Percentiles rank a stretch among this genome's conserved stretches.
Evolutionary conservation across 2,113 vertebrate genomes (phyloP).

Genomic region (Mugil cephalus): DNA sequence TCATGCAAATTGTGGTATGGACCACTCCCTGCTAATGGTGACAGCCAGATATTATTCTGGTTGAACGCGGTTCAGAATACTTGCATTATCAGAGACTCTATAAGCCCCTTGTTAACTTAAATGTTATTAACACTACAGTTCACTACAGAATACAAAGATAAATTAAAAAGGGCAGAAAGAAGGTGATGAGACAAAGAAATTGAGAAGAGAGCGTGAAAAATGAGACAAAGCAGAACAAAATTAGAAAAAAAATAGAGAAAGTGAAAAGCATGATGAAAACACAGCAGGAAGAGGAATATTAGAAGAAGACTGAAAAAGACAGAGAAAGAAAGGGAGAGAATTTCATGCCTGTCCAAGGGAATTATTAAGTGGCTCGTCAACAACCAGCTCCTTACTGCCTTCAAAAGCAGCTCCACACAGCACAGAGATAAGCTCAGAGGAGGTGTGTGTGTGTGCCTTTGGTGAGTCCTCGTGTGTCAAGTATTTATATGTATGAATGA

Average conservation of each 20-base stretch:
- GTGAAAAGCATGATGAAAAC: conserved; percentile 27
- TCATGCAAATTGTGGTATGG: conserved; percentile 3
- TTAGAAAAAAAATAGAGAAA: conserved; percentile 15
- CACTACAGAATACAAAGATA: background rate
- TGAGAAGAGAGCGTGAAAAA: background rate
- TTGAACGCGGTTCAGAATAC: conserved; percentile 1
- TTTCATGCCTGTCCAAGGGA: conserved; percentile 77
- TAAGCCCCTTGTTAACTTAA: conserved; percentile 14
- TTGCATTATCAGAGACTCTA: background rate
- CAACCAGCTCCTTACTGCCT: conserved; percentile 64
- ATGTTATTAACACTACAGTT: background rate
- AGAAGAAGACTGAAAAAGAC: conserved; percentile 42
- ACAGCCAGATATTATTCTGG: conserved; percentile 8
- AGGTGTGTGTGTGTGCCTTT: conserved; percentile 35
- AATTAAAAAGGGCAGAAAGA: conserved; percentile 12
- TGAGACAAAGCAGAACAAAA: conserved; percentile 16
- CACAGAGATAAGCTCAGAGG: conserved; percentile 64
- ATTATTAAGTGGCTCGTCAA: conserved; percentile 81
- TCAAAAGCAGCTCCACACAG: conserved; percentile 67
- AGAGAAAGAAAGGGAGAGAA: conserved; percentile 56
- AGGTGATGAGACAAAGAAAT: background rate
- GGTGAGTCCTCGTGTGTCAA: conserved; percentile 29
- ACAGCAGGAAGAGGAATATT: conserved; percentile 50
- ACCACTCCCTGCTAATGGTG: background rate
- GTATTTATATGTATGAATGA: conserved; percentile 33